phyloP scores from a whole-genome alignment of 2,797 vertebrate genomes.

The Mus caroli region DNA sequence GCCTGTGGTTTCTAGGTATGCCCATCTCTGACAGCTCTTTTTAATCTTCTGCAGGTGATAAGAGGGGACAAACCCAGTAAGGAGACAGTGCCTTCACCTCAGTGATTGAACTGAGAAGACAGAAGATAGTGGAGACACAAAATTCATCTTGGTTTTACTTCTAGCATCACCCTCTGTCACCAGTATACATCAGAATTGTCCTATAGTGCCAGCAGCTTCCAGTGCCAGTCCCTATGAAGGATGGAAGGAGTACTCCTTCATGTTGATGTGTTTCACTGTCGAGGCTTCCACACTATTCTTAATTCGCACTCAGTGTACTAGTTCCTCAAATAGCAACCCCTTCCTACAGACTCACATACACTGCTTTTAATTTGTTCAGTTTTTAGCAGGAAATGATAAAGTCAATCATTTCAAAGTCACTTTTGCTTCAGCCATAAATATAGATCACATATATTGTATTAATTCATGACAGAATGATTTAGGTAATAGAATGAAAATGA shows the following conservation, averaged over 20 bases:
- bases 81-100: slow-evolving; percentile 55
- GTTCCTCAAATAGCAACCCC: neutral
- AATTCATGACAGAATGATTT: slow-evolving; percentile 28
- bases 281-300: neutral
- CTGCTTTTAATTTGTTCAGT: neutral
- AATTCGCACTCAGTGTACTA: neutral
- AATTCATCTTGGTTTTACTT: slow-evolving; percentile 60
- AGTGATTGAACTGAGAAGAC: slow-evolving; percentile 38
- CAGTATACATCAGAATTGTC: neutral
- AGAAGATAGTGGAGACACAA: slow-evolving; percentile 42
- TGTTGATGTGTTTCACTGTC: neutral
- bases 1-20: slow-evolving; percentile 69
- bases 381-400: slow-evolving; percentile 8
- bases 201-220: neutral
- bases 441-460: neutral
- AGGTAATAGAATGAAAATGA: neutral
- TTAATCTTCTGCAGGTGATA: slow-evolving; percentile 70
- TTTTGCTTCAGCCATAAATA: neutral
- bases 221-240: slow-evolving; percentile 8
- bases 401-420: slow-evolving; percentile 27
- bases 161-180: neutral
- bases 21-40: slow-evolving; percentile 66
- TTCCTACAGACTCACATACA: neutral
- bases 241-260: slow-evolving; percentile 38
- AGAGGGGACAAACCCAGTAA: slow-evolving; percentile 41